Conservation (phyloP, 2,113 vertebrate species). For the Gnathonemus longibarbis region DNA sequence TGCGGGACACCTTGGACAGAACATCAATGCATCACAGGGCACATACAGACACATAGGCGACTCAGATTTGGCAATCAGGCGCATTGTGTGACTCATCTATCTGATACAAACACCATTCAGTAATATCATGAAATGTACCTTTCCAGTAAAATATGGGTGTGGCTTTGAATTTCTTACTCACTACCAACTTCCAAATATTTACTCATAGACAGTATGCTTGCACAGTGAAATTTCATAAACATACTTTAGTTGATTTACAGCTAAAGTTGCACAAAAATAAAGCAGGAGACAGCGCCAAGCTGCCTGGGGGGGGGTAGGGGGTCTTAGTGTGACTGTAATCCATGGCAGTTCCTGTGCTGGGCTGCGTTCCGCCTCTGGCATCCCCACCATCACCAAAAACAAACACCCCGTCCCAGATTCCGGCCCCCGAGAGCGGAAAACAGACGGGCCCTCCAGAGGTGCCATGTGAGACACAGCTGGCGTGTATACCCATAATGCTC, state of each 20-base stretch:
- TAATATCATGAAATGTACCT: conserved; percentile 19
- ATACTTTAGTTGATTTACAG: background rate
- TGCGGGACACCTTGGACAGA: background rate
- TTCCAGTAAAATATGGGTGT: background rate
- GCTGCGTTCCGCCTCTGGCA: background rate
- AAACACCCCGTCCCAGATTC: background rate
- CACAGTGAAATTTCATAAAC: background rate
- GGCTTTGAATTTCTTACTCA: background rate
- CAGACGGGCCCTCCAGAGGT: background rate
- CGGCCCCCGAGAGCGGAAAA: background rate
- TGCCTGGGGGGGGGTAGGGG: background rate
- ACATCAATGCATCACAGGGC: background rate
- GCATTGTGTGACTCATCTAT: background rate
- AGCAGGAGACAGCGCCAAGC: background rate
- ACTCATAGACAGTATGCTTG: background rate
- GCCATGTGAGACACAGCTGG: background rate
- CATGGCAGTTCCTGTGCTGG: background rate
- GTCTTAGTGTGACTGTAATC: background rate
- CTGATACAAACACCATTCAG: background rate
- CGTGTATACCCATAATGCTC: background rate
- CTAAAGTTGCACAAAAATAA: background rate
- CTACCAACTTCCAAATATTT: background rate
- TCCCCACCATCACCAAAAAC: background rate
- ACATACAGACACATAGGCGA: background rate
- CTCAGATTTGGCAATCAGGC: background rate